These are phyloP conservation scores for Benthochromis sp. DNA, from an alignment of 2,113 vertebrate species.

Conservation along the genomic window DNA sequence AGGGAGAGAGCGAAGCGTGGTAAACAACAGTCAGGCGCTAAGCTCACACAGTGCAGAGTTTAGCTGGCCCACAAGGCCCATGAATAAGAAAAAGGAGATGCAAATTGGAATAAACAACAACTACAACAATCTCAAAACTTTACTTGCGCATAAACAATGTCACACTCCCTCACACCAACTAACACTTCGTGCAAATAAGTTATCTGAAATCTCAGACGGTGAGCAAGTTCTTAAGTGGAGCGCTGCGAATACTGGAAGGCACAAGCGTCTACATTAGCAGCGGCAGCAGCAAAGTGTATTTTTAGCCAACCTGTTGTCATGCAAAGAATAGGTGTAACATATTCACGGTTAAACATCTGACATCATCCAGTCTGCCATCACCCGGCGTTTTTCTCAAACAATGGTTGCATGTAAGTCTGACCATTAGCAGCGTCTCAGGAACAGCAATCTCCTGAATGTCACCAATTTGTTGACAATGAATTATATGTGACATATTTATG, in stretches of 20 bases:
- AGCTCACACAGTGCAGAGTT: conserved; percentile 22
- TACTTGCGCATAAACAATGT: conserved; percentile 20
- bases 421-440: background rate
- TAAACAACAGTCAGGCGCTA: conserved; percentile 61
- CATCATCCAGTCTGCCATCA: background rate
- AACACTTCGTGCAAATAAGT: background rate
- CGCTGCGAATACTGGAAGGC: background rate
- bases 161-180: background rate
- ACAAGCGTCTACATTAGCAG: background rate
- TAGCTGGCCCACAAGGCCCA: conserved; percentile 45
- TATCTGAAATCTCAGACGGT: background rate
- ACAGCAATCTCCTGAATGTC: background rate
- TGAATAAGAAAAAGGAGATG: conserved; percentile 22
- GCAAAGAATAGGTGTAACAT: conserved; percentile 24
- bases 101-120: conserved; percentile 43
- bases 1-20: conserved; percentile 43
- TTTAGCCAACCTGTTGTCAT: conserved; percentile 40
- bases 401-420: conserved; percentile 7
- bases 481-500: background rate
- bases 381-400: background rate
- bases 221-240: background rate
- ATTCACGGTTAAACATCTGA: background rate
- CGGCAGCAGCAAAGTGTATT: conserved; percentile 9
- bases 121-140: conserved; percentile 33
- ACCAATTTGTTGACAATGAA: conserved; percentile 20